Evolutionary conservation across 2,888 invertebrate species (phyloP).

Genomic region (Drosophila tanythrix): DNA sequence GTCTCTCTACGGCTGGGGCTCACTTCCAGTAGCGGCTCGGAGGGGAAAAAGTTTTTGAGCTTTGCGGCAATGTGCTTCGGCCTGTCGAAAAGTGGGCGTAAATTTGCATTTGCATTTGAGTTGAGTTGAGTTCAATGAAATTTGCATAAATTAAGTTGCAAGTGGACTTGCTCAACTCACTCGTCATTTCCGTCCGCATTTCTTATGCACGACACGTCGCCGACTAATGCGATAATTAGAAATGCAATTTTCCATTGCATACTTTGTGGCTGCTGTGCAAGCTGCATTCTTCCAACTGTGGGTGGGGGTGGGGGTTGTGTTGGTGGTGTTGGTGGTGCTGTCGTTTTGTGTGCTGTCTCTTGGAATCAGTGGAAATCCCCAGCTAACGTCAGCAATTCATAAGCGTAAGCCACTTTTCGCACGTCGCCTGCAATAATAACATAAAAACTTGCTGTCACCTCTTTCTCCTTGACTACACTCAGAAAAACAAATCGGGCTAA

Average conservation of each 20-base stretch:
- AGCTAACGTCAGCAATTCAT: conserved; percentile 80
- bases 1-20: not conserved
- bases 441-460: conserved; percentile 75
- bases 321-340: conserved; percentile 6
- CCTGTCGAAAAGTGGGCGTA: conserved; percentile 19
- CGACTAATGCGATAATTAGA: conserved; percentile 84
- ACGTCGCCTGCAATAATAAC: conserved; percentile 68
- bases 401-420: conserved; percentile 73
- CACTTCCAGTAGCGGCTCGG: conserved; percentile 41
- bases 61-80: conserved; percentile 58
- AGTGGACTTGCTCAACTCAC: conserved; percentile 81
- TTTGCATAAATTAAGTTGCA: conserved; percentile 70
- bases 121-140: conserved; percentile 30
- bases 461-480: conserved; percentile 3
- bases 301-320: not conserved
- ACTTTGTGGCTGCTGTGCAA: conserved; percentile 72
- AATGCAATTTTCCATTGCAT: conserved; percentile 83
- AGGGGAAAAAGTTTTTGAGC: conserved; percentile 70
- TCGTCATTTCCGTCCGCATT: conserved; percentile 75
- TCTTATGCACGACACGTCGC: conserved; percentile 83
- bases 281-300: conserved; percentile 52
- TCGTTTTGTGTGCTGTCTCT: conserved; percentile 20
- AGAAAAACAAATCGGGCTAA: not conserved
- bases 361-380: conserved; percentile 55
- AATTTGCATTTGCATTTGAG: conserved; percentile 10